Base-by-base conservation (phyloP, 2,888 invertebrate genomes). In the Branchinecta sandiegonensis region DNA sequence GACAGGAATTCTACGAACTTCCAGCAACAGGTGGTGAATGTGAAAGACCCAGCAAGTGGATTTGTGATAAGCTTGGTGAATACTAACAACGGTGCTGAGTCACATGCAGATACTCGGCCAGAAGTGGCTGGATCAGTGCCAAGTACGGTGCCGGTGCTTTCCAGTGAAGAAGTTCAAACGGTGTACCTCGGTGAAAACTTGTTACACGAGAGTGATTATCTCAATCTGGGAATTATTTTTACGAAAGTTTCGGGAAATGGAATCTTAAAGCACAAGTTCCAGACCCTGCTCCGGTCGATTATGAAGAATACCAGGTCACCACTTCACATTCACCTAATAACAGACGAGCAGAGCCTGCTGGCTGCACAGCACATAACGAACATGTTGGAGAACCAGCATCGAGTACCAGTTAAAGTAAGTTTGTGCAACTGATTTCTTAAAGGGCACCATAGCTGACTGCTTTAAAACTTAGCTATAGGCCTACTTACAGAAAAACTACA, bases 201-300 rank as follows among this genome's bases (percentile, higher is more conserved):
- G 17, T 56, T 56, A 17, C 13, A 17, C 14, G 56, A 56, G 17
- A 56, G 17, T n/a, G 56, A 56, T 56, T 56, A 56, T 17, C 14
- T 56, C 6, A 17, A 56, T 56, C 13, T 56, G 13, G 56, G 56
- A 8, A 56, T 56, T n/a, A 56, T 56, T n/a, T 56, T 56, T 56
- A 56, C 56, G 6, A 56, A 56, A 56, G 17, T 56, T 17, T n/a
- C 56, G 13, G 56, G 56, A 56, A 56, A 56, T 56, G 56, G 56
- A 17, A 8, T 56, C 13, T 17, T 56, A n/a, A 56, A 56, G 17
- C 56, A 56, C 5, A 66, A 66, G 48, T 47, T 47, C 17, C 46
- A 66, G 17, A 47, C 14, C 37, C 48, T 48, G n/a, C 47, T 66
- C 11, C 46, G 48, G 37, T 66, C 66, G n/a, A n/a, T 66, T n/a